Evolutionary conservation across 1,140 invertebrate genomes (phyloP).

Genomic region (Heliconius hewitsoni): DNA sequence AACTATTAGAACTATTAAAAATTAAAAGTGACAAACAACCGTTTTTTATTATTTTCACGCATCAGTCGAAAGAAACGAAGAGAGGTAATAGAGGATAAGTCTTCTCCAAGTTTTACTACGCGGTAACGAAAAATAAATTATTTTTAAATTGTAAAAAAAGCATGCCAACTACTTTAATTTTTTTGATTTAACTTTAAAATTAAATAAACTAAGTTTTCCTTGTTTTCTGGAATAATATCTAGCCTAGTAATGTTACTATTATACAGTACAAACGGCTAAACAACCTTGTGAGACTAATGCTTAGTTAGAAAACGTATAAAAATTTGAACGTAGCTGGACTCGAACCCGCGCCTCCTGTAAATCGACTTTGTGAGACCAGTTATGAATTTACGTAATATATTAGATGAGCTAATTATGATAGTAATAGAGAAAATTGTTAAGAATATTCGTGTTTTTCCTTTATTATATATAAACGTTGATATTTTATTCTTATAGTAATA

Average conservation of each 20-base stretch:
- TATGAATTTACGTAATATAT: too few species aligned
- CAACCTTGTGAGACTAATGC: background rate
- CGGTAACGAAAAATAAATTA: background rate
- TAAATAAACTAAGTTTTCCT: background rate
- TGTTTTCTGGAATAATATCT: background rate
- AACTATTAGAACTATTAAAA: too few species aligned
- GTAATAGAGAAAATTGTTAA: too few species aligned
- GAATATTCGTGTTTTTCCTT: too few species aligned
- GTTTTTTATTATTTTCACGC: background rate
- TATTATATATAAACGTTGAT: too few species aligned
- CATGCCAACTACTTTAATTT: background rate
- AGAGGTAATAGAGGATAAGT: too few species aligned
- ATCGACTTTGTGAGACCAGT: background rate
- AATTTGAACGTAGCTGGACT: too few species aligned
- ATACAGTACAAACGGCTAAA: background rate
- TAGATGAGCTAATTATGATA: too few species aligned
- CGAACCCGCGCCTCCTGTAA: too few species aligned
- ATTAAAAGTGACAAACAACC: too few species aligned
- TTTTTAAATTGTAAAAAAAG: background rate
- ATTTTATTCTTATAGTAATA: too few species aligned
- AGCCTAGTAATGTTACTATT: background rate
- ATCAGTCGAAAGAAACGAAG: background rate
- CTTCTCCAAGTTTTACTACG: background rate
- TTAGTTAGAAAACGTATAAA: too few species aligned
- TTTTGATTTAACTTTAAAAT: slow-evolving; percentile 5